Evolutionary conservation across 2,888 invertebrate species (phyloP), one percentile per base, ranked within the genome.

Genomic region (Protodeltote pygarga): DNA sequence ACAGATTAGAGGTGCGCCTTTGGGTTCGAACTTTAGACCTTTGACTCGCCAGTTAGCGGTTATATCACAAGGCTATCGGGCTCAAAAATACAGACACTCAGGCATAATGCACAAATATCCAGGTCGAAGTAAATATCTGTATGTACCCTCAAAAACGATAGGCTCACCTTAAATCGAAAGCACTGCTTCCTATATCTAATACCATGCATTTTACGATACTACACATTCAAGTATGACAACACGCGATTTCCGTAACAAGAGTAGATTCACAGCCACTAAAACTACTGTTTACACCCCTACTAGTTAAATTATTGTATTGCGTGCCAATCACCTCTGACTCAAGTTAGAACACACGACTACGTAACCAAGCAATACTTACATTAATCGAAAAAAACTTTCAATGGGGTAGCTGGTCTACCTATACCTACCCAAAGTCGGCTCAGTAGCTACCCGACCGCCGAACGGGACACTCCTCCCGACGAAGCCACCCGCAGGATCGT

Each of bases 361-460:
- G 37, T 23, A 24, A 44, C 35, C 27, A 58, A 23, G 27, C 27
- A 19, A 27, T 46, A 35, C 37, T 37, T 25, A 52, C 39, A 60
- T 41, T 62, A 54, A 41, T 37, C 63, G 41, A 23, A 24, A 38
- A 47, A 39, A 67, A 63, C 21, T 67, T 63, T 46, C 41, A 50
- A 48, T 48, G 35, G 23, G 21, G 15, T 45, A 42, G n/a, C n/a
- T n/a, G 17, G 42, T 34, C 34, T 25, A 15, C 27, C 28, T 44
- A 14, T 42, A 13, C 49, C 13, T 37, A 28, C 35, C 1, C 11
- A 6, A 8, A 8, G 14, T 19, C 27, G 32, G 8, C 25, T 13
- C 64, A 65, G 64, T 65, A 67, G 68, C 59, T 50, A 50, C 39
- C 59, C 64, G 53, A 53, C 64, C 52, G 45, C 37, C 49, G 47